Evolutionary conservation across 2,888 invertebrate genomes (phyloP).

Genomic region (Ochropleura plecta): DNA sequence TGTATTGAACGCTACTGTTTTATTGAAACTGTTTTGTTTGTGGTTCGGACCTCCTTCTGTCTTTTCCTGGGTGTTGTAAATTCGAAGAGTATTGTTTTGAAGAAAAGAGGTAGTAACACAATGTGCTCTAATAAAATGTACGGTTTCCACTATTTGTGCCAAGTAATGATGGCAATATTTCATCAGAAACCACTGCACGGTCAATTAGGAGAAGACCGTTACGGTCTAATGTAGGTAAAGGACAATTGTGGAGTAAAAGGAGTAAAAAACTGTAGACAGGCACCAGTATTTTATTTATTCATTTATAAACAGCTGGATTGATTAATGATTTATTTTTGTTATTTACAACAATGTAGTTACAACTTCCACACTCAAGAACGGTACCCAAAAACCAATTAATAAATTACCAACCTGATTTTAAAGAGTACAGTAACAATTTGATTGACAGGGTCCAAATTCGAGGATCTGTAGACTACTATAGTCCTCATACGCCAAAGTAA

Average conservation of each 20-base stretch:
- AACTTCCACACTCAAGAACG: no score
- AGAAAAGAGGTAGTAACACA: conserved; percentile 3
- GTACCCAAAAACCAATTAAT: no score
- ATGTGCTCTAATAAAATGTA: conserved; percentile 22
- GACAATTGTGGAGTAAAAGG: background rate
- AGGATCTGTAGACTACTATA: no score
- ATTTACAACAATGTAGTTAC: no score
- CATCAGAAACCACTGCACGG: background rate
- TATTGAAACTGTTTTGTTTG: conserved; percentile 11
- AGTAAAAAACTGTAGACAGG: background rate
- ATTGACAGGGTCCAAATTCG: no score
- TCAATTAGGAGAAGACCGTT: background rate
- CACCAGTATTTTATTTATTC: background rate
- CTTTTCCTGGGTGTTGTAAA: conserved; percentile 12
- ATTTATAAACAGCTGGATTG: background rate
- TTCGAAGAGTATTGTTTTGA: conserved; percentile 12
- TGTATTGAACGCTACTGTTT: conserved; percentile 35
- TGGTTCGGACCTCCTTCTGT: background rate
- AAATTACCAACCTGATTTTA: no score
- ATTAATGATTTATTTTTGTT: no score
- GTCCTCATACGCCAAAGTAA: no score
- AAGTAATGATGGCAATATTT: conserved; percentile 26
- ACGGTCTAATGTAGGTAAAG: background rate
- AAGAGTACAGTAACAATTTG: no score
- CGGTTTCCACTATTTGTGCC: conserved; percentile 18